phyloP scores from a whole-genome alignment of 2,113 vertebrate species.

The Sturnus vulgaris region DNA sequence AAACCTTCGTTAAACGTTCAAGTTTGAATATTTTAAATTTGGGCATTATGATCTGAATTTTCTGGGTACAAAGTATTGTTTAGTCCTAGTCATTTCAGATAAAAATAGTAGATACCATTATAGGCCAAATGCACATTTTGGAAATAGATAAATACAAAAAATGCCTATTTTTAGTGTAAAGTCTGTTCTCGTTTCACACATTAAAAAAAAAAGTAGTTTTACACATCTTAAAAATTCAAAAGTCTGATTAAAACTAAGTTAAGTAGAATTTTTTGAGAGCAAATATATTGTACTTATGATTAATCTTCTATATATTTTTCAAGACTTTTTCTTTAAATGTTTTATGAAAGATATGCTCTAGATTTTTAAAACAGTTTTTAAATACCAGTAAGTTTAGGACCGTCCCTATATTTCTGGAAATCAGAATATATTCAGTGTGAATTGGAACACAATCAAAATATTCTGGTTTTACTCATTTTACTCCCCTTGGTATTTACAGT shows the following conservation, averaged over 20 bases:
- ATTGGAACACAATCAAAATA: constrained; percentile 11
- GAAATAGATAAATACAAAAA: neutral
- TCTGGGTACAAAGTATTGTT: neutral
- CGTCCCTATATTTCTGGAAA: neutral
- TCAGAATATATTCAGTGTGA: neutral
- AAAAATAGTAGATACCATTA: neutral
- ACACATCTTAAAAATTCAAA: neutral
- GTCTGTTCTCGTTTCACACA: neutral
- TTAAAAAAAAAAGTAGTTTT: neutral
- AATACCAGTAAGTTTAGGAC: neutral
- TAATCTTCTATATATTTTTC: neutral
- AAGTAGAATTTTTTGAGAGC: neutral
- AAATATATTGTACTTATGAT: neutral
- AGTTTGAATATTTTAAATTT: neutral
- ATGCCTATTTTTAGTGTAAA: neutral
- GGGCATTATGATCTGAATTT: neutral
- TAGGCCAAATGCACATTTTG: neutral
- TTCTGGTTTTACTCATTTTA: neutral
- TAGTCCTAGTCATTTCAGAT: neutral
- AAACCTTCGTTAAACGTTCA: neutral
- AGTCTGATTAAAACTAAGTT: neutral
- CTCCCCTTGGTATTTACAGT: constrained; percentile 14
- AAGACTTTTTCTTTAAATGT: neutral
- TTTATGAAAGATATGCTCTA: neutral
- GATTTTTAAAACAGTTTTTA: neutral